Percentiles rank a stretch among this genome's conserved stretches.
phyloP scores from a whole-genome alignment of 1,140 invertebrate genomes.

The Drosophila triauraria region DNA sequence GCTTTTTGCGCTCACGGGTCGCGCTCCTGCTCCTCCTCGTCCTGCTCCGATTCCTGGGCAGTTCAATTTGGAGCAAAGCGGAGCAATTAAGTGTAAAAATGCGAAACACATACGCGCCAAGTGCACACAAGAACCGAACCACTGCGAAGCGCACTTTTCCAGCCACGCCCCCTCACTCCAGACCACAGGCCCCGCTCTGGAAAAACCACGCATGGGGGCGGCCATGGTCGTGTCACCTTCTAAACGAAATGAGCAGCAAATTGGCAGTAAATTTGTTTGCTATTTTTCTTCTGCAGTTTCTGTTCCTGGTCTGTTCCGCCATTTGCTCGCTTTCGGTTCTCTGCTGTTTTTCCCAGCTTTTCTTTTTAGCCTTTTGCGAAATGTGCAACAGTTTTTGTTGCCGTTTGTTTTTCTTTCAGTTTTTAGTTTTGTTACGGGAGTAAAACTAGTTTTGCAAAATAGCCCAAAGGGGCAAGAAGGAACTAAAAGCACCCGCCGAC shows the following conservation, averaged over 20 bases:
- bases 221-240: constrained; percentile 77
- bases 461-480: constrained; percentile 48
- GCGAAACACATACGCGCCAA: constrained; percentile 81
- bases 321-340: constrained; percentile 49
- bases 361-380: constrained; percentile 46
- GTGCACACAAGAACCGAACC: constrained; percentile 50
- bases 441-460: constrained; percentile 74
- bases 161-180: constrained; percentile 18
- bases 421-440: constrained; percentile 56
- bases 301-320: constrained; percentile 30
- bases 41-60: constrained; percentile 29
- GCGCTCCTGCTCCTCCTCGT: not conserved
- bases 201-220: constrained; percentile 60
- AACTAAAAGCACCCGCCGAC: constrained; percentile 40
- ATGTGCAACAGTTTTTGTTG: constrained; percentile 74
- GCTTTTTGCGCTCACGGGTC: constrained; percentile 59
- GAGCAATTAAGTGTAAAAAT: constrained; percentile 82
- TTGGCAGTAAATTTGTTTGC: constrained; percentile 83
- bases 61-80: constrained; percentile 79
- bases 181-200: not conserved
- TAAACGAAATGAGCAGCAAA: constrained; percentile 82
- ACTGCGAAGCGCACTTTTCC: constrained; percentile 25
- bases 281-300: constrained; percentile 66
- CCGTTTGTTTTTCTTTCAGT: constrained; percentile 38
- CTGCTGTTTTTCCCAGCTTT: constrained; percentile 29